These are phyloP conservation scores for Mylabris sibirica DNA, from an alignment of 2,888 invertebrate genomes.

Conservation along the genomic window DNA sequence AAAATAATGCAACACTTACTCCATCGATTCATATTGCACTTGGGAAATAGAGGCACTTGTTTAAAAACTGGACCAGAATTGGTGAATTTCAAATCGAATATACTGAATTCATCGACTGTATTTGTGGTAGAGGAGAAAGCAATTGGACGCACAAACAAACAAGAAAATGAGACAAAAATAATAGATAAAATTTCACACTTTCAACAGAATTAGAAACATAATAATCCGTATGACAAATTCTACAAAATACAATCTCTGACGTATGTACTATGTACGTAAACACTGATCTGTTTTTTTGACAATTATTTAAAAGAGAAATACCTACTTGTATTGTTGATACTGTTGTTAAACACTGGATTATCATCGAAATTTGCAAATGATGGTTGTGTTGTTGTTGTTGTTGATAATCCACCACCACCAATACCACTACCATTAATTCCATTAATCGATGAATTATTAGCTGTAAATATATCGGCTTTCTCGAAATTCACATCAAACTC, in stretches of 20 bases:
- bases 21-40: constrained; percentile 57
- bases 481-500: constrained; percentile 76
- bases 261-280: too few species aligned
- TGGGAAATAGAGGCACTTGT: constrained; percentile 58
- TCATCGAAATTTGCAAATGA: constrained; percentile 77
- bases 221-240: not conserved
- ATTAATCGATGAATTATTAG: constrained; percentile 38
- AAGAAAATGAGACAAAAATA: too few species aligned
- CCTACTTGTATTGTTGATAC: constrained; percentile 37
- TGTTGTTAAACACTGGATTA: constrained; percentile 71
- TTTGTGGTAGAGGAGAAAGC: constrained; percentile 30
- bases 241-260: not conserved
- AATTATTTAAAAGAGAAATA: not conserved
- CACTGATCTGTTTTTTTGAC: too few species aligned
- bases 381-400: constrained; percentile 41
- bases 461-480: constrained; percentile 73
- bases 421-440: constrained; percentile 21
- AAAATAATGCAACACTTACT: constrained; percentile 53
- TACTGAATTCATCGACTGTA: constrained; percentile 54
- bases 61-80: constrained; percentile 56
- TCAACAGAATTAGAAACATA: not conserved
- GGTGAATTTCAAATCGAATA: constrained; percentile 59
- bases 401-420: constrained; percentile 37
- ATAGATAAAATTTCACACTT: constrained; percentile 19
- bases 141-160: constrained; percentile 6